Conservation (phyloP, 2,797 vertebrate genomes). For the Anguilla megastoma region DNA sequence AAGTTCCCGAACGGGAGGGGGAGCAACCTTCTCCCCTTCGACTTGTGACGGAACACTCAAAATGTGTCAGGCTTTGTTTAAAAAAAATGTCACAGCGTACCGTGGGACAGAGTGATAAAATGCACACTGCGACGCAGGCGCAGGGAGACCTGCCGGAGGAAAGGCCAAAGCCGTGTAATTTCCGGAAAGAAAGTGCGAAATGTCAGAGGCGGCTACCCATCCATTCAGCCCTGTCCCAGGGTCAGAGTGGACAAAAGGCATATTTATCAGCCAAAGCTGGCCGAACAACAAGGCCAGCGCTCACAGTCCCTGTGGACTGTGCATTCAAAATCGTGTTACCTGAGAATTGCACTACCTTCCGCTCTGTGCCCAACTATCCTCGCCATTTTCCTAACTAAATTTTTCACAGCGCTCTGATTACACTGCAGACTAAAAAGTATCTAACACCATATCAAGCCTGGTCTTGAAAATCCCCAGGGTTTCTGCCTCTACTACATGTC, state of each 20-base stretch:
- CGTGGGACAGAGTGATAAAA: constrained; percentile 4
- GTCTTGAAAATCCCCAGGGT: too few relatives aligned
- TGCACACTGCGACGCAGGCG: not conserved
- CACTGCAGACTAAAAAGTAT: too few relatives aligned
- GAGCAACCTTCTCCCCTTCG: constrained; percentile 4
- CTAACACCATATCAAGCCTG: too few relatives aligned
- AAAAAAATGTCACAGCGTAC: not conserved
- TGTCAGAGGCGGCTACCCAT: constrained; percentile 1
- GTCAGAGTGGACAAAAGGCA: constrained; percentile 22
- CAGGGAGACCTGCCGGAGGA: not conserved
- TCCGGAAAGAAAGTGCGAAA: not conserved
- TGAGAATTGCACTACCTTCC: too few relatives aligned
- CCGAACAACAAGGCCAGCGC: not conserved
- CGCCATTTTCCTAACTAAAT: too few relatives aligned
- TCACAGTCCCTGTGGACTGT: not conserved
- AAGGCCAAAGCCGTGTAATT: constrained; percentile 4
- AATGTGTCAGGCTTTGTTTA: constrained; percentile 4
- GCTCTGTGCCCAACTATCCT: too few relatives aligned
- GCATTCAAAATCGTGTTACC: not conserved
- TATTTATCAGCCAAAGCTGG: constrained; percentile 1
- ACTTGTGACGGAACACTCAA: not conserved
- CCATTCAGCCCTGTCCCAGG: not conserved
- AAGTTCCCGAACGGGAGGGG: not conserved
- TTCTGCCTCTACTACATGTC: too few relatives aligned
- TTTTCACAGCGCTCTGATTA: too few relatives aligned